Conservation (phyloP, 2,113 vertebrate genomes). For the Grallaria varia region DNA sequence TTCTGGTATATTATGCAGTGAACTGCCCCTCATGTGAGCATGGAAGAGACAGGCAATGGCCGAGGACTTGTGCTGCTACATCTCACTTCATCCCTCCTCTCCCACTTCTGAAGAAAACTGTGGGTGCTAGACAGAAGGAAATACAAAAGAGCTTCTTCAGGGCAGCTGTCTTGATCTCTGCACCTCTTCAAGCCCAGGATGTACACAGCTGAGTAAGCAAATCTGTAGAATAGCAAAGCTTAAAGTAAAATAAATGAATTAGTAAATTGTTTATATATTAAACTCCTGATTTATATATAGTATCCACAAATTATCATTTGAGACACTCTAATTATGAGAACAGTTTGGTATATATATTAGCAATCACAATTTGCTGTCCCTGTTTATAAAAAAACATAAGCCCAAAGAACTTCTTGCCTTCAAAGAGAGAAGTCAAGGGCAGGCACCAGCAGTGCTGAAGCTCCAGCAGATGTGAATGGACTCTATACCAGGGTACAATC, state of each 20-base stretch:
- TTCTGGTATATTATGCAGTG: background rate
- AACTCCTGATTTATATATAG: background rate
- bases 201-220: background rate
- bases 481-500: background rate
- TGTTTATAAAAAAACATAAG: background rate
- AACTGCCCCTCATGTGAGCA: background rate
- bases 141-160: background rate
- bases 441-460: background rate
- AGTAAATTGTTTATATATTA: background rate
- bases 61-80: background rate
- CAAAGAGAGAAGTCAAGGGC: background rate
- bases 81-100: background rate
- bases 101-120: background rate
- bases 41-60: fast-evolving
- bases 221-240: background rate
- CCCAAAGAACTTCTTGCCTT: background rate
- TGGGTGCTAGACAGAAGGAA: background rate
- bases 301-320: background rate
- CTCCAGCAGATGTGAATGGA: background rate
- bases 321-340: background rate
- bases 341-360: background rate
- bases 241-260: background rate
- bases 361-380: background rate
- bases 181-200: background rate
- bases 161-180: background rate